A percentile compares a stretch with the other conserved stretches of the same genome.
phyloP scores from a whole-genome alignment of 2,888 invertebrate species.

The Odontomyia ornata region DNA sequence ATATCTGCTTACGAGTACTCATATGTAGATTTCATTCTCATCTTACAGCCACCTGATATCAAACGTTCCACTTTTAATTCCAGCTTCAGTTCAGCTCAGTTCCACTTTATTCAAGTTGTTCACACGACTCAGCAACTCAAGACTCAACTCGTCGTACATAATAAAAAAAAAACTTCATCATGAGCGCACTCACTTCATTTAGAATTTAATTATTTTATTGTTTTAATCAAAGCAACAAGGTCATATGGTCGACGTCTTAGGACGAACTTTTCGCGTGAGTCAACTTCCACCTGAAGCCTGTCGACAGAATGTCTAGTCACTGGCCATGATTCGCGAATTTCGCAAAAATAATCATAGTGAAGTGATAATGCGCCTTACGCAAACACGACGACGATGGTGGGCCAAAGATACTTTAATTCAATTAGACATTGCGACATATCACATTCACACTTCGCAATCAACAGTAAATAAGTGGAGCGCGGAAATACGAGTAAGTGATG shows the following conservation, averaged over 20 bases:
- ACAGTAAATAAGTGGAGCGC: not conserved
- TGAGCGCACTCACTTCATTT: no score
- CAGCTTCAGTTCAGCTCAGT: not conserved
- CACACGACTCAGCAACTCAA: not conserved
- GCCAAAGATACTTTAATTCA: conserved; percentile 8
- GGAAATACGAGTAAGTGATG: not conserved
- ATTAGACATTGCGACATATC: conserved; percentile 1
- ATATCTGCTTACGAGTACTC: no score
- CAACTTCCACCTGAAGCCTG: not conserved
- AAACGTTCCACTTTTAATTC: not conserved
- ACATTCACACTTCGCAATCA: not conserved
- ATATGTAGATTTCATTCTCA: not conserved
- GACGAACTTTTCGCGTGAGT: not conserved
- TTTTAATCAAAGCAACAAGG: not conserved
- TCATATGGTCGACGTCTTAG: not conserved
- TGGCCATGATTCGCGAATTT: not conserved
- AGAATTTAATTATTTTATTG: not conserved
- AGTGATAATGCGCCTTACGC: not conserved
- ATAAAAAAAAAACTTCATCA: not conserved
- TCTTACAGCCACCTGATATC: not conserved
- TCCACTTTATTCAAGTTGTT: not conserved
- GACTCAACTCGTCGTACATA: not conserved
- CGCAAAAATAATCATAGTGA: not conserved
- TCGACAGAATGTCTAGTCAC: conserved; percentile 8
- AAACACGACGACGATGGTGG: not conserved